Conservation (phyloP, 1,140 invertebrate genomes). For the Brachionus paranguensis region DNA sequence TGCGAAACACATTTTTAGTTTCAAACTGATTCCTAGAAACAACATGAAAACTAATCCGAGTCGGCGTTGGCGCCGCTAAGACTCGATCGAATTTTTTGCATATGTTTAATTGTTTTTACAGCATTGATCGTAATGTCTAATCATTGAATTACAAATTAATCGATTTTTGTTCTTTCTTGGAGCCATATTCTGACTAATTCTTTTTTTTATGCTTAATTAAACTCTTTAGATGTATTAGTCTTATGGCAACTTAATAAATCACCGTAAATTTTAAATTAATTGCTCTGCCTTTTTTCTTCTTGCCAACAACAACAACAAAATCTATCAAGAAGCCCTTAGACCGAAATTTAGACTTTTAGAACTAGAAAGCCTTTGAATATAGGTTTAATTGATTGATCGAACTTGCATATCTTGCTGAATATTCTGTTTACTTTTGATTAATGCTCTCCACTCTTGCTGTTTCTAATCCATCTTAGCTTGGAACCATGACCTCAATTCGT, state of each 20-base stretch:
- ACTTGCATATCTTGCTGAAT: neutral
- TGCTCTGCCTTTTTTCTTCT: neutral
- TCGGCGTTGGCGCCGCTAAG: neutral
- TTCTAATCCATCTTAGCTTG: neutral
- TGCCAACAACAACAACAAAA: neutral
- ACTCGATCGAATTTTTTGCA: neutral
- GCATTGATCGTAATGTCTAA: conserved; percentile 29
- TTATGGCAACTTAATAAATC: conserved; percentile 29
- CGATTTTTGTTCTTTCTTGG: neutral
- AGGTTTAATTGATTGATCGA: conserved; percentile 6
- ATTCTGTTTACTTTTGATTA: conserved; percentile 10
- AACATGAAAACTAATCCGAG: conserved; percentile 7
- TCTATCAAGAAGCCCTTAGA: neutral
- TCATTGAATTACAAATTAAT: conserved; percentile 32
- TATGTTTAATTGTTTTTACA: conserved; percentile 20
- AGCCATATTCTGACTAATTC: neutral
- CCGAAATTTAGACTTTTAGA: neutral
- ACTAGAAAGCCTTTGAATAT: conserved; percentile 4
- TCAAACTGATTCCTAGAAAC: neutral
- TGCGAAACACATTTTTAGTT: neutral
- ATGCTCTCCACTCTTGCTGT: conserved; percentile 12
- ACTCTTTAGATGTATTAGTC: neutral
- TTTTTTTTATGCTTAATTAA: conserved; percentile 16
- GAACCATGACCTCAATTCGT: neutral
- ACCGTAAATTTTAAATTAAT: conserved; percentile 33